Evolutionary conservation across 2,113 vertebrate species (phyloP).

Genomic region (Psittacus erithacus): DNA sequence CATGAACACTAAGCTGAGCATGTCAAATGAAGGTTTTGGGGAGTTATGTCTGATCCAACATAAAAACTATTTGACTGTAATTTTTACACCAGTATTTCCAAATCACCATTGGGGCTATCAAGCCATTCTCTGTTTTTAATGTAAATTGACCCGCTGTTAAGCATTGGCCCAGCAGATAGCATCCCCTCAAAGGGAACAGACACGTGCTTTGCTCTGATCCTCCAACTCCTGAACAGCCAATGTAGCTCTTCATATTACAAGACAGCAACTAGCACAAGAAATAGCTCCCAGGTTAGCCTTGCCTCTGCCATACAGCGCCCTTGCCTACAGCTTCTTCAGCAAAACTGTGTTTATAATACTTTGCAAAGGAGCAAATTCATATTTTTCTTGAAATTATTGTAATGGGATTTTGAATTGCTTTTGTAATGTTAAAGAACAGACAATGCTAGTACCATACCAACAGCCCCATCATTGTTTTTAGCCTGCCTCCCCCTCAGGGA

Average conservation of each 20-base stretch:
- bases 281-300: not conserved
- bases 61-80: not conserved
- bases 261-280: not conserved
- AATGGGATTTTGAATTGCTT: not conserved
- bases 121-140: not conserved
- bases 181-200: not conserved
- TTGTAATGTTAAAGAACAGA: not conserved
- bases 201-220: rapidly evolving
- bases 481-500: not conserved
- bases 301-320: not conserved
- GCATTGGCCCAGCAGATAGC: not conserved
- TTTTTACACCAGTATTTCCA: not conserved
- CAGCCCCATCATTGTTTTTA: not conserved
- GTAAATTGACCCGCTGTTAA: not conserved
- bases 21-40: not conserved
- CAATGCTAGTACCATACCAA: not conserved
- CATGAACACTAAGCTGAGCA: not conserved
- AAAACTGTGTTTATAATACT: rapidly evolving
- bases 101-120: not conserved
- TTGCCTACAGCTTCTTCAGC: not conserved
- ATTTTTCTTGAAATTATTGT: not conserved
- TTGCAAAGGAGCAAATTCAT: not conserved
- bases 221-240: not conserved
- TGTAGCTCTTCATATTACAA: rapidly evolving
- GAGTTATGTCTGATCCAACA: not conserved